Percentiles rank a stretch among this genome's conserved stretches.
Evolutionary conservation across 2,888 invertebrate species (phyloP).

Genomic region (Drosophila hamatofila): DNA sequence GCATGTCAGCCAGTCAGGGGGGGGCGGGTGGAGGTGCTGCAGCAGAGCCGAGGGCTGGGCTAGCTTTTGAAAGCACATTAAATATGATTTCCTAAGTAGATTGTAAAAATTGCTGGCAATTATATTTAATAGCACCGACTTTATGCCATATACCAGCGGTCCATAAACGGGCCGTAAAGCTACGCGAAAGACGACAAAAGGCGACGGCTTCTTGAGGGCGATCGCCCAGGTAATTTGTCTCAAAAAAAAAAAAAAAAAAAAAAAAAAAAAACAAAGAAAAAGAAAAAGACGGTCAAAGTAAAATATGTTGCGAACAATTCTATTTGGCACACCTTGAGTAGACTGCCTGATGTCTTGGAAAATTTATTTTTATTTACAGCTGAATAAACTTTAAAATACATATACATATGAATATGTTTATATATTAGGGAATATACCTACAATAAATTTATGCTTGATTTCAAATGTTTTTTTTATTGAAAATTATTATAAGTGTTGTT

Average conservation of each 20-base stretch:
- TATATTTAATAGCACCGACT: constrained; percentile 71
- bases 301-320: constrained; percentile 12
- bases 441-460: background rate
- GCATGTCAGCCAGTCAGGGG: constrained; percentile 43
- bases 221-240: constrained; percentile 58
- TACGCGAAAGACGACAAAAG: constrained; percentile 24
- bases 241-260: constrained; percentile 29
- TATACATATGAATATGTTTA: background rate
- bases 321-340: background rate
- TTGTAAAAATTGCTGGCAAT: constrained; percentile 76
- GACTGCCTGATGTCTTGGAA: background rate
- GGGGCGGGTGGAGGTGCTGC: background rate
- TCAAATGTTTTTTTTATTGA: background rate
- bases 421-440: background rate
- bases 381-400: background rate
- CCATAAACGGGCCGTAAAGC: constrained; percentile 56
- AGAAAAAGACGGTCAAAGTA: constrained; percentile 3
- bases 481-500: background rate
- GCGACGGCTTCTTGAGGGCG: constrained; percentile 26
- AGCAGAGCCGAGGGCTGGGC: background rate
- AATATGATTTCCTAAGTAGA: constrained; percentile 78
- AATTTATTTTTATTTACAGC: constrained; percentile 14
- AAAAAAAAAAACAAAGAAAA: background rate
- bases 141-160: constrained; percentile 58
- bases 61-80: constrained; percentile 60